These are phyloP conservation scores for Arrhopalites spinosus DNA, from an alignment of 2,888 invertebrate species.

Conservation along the genomic window DNA sequence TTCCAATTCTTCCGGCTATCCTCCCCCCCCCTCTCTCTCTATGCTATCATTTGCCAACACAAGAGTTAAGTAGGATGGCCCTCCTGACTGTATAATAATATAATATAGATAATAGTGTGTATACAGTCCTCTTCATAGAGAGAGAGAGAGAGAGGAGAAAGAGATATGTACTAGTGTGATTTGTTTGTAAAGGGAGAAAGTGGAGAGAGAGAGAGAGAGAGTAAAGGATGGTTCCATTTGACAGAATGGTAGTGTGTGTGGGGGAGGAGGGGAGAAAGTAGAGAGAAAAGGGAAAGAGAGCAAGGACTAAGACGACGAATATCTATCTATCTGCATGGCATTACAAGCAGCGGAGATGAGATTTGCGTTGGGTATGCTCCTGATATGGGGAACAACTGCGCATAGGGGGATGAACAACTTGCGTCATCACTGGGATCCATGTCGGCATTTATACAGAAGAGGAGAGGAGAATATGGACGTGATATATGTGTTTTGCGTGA, in stretches of 20 bases:
- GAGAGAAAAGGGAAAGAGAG: slow-evolving; percentile 1
- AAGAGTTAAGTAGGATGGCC: background rate
- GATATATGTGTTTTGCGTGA: slow-evolving; percentile 46
- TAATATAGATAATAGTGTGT: no score
- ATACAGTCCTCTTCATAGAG: no score
- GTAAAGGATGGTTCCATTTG: background rate
- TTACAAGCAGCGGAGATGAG: slow-evolving; percentile 28
- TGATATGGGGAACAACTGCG: slow-evolving; percentile 42
- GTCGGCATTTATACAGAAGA: slow-evolving; percentile 43
- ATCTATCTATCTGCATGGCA: slow-evolving; percentile 31
- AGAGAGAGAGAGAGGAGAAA: background rate
- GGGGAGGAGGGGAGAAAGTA: background rate
- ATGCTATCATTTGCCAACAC: slow-evolving; percentile 8
- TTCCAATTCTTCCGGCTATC: background rate
- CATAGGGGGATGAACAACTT: no score
- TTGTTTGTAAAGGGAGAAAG: slow-evolving; percentile 8
- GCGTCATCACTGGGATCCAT: slow-evolving; percentile 51
- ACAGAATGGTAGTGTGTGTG: background rate
- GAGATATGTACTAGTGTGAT: background rate
- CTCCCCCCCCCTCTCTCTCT: slow-evolving; percentile 1
- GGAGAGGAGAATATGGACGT: slow-evolving; percentile 44
- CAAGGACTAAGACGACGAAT: slow-evolving; percentile 9
- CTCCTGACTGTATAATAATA: background rate
- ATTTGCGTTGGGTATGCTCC: slow-evolving; percentile 33
- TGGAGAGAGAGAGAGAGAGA: background rate